A percentile compares a stretch with the other conserved stretches of the same genome.
Conservation (phyloP, 2,113 vertebrate species). For the Phyllostomus hastatus region DNA sequence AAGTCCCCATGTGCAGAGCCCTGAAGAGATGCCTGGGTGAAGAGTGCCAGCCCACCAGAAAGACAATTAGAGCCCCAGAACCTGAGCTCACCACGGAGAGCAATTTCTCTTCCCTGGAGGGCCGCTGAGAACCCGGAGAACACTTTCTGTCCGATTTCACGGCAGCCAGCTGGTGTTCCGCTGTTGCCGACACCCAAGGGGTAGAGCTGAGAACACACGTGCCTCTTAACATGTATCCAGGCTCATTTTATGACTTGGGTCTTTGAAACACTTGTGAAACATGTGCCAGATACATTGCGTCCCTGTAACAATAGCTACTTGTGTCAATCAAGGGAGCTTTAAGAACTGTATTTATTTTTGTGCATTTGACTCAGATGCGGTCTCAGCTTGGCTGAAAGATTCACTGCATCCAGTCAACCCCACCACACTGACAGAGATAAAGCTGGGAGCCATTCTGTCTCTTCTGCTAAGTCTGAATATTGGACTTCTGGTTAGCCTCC, state of each 20-base stretch:
- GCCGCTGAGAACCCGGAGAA: background rate
- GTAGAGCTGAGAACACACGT: background rate
- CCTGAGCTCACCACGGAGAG: background rate
- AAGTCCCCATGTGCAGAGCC: background rate
- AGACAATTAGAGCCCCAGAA: background rate
- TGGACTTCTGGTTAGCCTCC: background rate
- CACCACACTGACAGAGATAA: fast-evolving
- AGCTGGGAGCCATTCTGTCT: background rate
- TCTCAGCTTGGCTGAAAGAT: background rate
- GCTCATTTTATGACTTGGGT: background rate
- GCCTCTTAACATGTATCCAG: background rate
- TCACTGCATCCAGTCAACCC: background rate
- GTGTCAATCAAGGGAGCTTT: background rate
- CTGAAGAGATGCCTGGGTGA: background rate
- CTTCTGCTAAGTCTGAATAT: background rate
- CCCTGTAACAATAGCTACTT: background rate
- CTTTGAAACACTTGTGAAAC: background rate
- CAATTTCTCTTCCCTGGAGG: no score
- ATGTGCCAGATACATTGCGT: background rate
- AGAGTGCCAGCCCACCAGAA: background rate
- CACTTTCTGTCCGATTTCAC: background rate
- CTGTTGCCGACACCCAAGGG: background rate
- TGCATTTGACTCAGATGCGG: background rate
- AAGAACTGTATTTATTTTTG: background rate
- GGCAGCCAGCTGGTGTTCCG: no score